Evolutionary conservation across 2,113 vertebrate species (phyloP).

Genomic region (Amphiprion ocellaris): DNA sequence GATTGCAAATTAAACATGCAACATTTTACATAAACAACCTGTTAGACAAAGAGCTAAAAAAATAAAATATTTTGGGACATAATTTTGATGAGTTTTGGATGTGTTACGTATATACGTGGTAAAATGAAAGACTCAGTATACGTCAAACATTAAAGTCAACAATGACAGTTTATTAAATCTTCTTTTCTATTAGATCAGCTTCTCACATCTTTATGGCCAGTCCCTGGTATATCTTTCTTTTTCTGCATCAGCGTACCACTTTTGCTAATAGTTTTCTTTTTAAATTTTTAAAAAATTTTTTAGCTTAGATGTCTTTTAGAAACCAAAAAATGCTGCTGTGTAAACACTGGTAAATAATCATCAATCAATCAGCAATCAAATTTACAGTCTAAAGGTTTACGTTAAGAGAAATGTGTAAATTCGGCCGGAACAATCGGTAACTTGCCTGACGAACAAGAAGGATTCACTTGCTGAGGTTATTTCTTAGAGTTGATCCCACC

Average conservation of each 20-base stretch:
- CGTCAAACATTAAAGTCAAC: too few relatives aligned
- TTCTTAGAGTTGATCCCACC: too few relatives aligned
- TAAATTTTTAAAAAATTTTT: neutral
- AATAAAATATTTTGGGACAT: neutral
- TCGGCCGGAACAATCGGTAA: neutral
- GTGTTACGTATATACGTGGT: neutral
- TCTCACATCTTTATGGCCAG: neutral
- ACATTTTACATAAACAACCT: conserved; percentile 13
- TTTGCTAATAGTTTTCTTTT: neutral
- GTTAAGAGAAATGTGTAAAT: neutral
- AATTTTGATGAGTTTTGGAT: neutral
- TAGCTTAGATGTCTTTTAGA: neutral
- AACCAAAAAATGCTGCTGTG: neutral
- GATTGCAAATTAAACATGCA: conserved; percentile 25
- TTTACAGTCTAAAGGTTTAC: neutral
- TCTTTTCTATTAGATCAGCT: neutral
- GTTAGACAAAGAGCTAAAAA: neutral
- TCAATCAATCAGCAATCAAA: neutral
- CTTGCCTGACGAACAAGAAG: neutral
- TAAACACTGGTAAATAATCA: neutral
- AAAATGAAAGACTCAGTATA: neutral
- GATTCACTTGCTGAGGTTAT: too few relatives aligned
- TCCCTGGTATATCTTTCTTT: neutral
- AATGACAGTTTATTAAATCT: neutral
- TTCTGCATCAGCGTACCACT: neutral